A percentile compares a stretch with the other conserved stretches of the same genome.
Conservation (phyloP, 2,113 vertebrate genomes). For the Raja brachyura region DNA sequence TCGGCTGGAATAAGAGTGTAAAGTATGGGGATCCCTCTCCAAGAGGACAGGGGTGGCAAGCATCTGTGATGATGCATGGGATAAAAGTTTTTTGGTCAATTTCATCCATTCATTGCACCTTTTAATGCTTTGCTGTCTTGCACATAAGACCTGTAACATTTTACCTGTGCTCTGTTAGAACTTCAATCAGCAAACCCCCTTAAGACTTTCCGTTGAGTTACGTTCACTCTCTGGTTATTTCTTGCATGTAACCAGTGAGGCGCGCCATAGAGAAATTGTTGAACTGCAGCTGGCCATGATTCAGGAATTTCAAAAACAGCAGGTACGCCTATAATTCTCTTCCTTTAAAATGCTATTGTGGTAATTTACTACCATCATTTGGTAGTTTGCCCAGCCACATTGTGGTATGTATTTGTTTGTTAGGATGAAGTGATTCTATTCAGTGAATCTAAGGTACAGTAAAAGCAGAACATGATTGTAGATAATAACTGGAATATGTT, state of each 20-base stretch:
- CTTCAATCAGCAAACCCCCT: not conserved
- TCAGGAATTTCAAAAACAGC: constrained; percentile 13
- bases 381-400: not conserved
- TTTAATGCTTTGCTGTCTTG: not conserved
- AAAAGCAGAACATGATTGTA: not conserved
- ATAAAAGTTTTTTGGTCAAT: no score
- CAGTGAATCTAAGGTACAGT: not conserved
- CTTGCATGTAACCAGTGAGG: not conserved
- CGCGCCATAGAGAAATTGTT: not conserved
- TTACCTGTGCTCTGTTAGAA: not conserved
- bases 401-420: not conserved
- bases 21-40: no score
- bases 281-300: constrained; percentile 16
- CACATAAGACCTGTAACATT: not conserved
- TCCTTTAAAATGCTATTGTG: not conserved
- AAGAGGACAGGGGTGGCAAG: no score
- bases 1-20: no score
- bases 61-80: no score
- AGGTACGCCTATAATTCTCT: not conserved
- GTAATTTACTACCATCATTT: not conserved
- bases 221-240: not conserved
- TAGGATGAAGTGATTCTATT: not conserved
- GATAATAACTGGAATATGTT: not conserved
- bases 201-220: not conserved
- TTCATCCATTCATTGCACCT: no score